Percentiles rank a stretch among this genome's conserved stretches.
phyloP scores from a whole-genome alignment of 2,888 invertebrate species.

The Drosophila kuntzei region DNA sequence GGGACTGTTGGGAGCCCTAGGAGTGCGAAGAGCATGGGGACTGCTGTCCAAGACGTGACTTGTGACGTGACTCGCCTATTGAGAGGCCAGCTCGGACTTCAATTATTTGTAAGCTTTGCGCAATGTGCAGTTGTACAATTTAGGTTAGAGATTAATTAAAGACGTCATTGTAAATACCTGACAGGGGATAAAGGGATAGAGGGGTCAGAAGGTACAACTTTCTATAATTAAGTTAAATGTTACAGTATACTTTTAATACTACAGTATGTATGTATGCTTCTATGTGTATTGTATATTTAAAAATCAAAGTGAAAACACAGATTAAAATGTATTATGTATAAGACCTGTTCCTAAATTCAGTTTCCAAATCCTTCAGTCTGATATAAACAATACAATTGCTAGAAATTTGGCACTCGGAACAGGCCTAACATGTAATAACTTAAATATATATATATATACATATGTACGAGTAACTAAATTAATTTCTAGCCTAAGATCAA shows the following conservation, averaged over 20 bases:
- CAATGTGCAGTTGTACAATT: conserved; percentile 77
- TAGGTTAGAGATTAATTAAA: conserved; percentile 81
- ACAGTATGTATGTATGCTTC: conserved; percentile 1
- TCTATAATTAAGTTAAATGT: conserved; percentile 73
- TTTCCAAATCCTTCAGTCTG: background rate
- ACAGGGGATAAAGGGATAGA: conserved; percentile 5
- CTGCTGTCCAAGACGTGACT: conserved; percentile 79
- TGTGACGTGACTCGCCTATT: conserved; percentile 75
- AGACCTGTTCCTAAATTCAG: too few species aligned
- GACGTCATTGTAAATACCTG: conserved; percentile 71
- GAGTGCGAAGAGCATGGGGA: conserved; percentile 28
- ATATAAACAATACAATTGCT: background rate
- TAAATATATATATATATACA: background rate
- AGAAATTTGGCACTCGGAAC: background rate
- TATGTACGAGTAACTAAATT: conserved; percentile 28
- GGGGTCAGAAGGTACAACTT: conserved; percentile 46
- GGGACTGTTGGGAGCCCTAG: conserved; percentile 26
- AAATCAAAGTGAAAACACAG: background rate
- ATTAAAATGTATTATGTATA: background rate
- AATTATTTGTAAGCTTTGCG: conserved; percentile 79
- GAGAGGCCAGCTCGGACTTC: conserved; percentile 66
- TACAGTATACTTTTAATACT: conserved; percentile 20
- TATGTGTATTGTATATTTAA: conserved; percentile 23
- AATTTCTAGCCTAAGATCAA: conserved; percentile 10
- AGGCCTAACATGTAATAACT: conserved; percentile 2